phyloP scores from a whole-genome alignment of 2,888 invertebrate species.

The Lepidocyrtinus sp. region DNA sequence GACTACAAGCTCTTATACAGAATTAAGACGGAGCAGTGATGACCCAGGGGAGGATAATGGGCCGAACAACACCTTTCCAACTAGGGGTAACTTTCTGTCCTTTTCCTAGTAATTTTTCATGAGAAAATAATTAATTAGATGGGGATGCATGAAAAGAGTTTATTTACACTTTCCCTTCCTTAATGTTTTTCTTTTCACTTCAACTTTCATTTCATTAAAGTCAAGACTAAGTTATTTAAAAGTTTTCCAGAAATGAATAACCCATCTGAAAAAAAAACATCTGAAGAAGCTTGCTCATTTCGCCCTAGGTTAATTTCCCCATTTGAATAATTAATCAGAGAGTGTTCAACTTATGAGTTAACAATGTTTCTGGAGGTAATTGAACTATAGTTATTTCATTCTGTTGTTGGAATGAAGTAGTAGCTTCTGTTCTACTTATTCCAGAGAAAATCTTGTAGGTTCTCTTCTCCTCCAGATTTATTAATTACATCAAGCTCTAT shows the following conservation, averaged over 20 bases:
- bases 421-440: neutral
- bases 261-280: too few species aligned
- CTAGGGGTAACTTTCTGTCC: slow-evolving; percentile 4
- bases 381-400: neutral
- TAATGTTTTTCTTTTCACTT: slow-evolving; percentile 11
- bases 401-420: too few species aligned
- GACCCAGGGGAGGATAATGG: too few species aligned
- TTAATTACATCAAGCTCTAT: neutral
- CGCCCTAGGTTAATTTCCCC: slow-evolving; percentile 41
- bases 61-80: neutral
- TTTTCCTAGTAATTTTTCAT: slow-evolving; percentile 9
- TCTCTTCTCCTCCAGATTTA: neutral
- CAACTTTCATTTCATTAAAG: slow-evolving; percentile 6
- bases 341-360: too few species aligned
- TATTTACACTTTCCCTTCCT: neutral
- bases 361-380: neutral
- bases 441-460: neutral
- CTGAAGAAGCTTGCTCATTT: neutral
- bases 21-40: too few species aligned
- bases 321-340: slow-evolving; percentile 49
- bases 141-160: neutral
- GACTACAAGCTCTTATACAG: too few species aligned
- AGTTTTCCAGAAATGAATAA: neutral
- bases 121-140: slow-evolving; percentile 13
- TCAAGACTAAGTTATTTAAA: slow-evolving; percentile 14